These are phyloP conservation scores for Troides helena DNA, from an alignment of 2,888 invertebrate species.

Conservation along the genomic window DNA sequence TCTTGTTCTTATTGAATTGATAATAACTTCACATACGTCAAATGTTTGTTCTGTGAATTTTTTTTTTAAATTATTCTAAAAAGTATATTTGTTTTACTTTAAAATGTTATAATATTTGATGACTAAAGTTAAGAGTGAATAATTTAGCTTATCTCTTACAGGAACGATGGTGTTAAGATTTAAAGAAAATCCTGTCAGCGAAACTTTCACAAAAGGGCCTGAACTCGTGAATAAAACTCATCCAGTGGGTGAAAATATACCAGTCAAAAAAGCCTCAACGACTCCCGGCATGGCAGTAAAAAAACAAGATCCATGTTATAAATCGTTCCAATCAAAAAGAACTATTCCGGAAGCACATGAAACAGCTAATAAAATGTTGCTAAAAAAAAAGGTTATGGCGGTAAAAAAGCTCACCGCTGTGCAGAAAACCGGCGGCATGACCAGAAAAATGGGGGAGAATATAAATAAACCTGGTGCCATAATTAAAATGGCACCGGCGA, in stretches of 20 bases:
- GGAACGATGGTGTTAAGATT: background rate
- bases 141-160: background rate
- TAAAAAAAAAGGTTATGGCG: background rate
- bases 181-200: background rate
- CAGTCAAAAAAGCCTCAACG: background rate
- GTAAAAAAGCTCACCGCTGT: background rate
- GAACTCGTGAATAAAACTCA: background rate
- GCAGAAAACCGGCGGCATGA: background rate
- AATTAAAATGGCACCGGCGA: background rate
- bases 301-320: background rate
- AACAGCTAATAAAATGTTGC: background rate
- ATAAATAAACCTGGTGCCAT: background rate
- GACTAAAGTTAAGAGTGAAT: background rate
- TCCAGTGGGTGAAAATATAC: background rate
- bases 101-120: too few relatives aligned
- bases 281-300: background rate
- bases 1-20: too few relatives aligned
- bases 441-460: background rate
- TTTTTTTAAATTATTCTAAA: too few relatives aligned
- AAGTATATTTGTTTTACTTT: too few relatives aligned
- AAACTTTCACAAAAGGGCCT: background rate
- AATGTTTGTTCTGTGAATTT: too few relatives aligned
- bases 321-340: background rate
- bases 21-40: too few relatives aligned
- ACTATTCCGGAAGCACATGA: background rate